phyloP scores from a whole-genome alignment of 1,140 invertebrate genomes.

The Parapsyche elsis region DNA sequence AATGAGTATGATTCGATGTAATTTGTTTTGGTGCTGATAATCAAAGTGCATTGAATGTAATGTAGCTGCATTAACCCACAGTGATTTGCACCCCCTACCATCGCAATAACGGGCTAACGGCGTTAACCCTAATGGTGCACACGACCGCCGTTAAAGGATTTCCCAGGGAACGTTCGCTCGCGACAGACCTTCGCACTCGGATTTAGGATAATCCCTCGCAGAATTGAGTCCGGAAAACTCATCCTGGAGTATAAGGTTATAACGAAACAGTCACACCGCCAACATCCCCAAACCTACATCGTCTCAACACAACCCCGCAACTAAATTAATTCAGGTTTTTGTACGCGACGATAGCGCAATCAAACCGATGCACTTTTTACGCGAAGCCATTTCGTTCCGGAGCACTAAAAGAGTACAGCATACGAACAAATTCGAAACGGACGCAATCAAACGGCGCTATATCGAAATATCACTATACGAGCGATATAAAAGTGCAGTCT shows the following conservation, averaged over 20 bases:
- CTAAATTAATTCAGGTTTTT: no score
- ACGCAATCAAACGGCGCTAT: no score
- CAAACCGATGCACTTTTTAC: background rate
- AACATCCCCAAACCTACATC: background rate
- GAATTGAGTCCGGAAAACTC: background rate
- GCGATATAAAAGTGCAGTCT: no score
- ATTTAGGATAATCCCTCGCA: conserved; percentile 19
- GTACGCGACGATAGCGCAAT: background rate
- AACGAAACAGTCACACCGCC: background rate
- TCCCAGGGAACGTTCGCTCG: background rate
- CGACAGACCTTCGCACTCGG: background rate
- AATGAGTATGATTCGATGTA: no score
- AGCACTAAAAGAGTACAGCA: no score
- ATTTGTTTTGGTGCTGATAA: no score
- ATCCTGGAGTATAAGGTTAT: background rate
- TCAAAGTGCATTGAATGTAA: background rate
- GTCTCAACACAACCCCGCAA: no score
- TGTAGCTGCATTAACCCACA: background rate
- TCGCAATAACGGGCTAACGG: background rate
- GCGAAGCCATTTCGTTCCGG: no score
- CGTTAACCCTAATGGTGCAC: conserved; percentile 31
- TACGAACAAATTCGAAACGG: no score
- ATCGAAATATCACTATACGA: no score
- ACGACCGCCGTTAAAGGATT: conserved; percentile 1
- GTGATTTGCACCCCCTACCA: no score